Evolutionary conservation across 2,113 vertebrate genomes (phyloP), one percentile per base, ranked within the genome.

Genomic region (Coryphaenoides rupestris): DNA sequence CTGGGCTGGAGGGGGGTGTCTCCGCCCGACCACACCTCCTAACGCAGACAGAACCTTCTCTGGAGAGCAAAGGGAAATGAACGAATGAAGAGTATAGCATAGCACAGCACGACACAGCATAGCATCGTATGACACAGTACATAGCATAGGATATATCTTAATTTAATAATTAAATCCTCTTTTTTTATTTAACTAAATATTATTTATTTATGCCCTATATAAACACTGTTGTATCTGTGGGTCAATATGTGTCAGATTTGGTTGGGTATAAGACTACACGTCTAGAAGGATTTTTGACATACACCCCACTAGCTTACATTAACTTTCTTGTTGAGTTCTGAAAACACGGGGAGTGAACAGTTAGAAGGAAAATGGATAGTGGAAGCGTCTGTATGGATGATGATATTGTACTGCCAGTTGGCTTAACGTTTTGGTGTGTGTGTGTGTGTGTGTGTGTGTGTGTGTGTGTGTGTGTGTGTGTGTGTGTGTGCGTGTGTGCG

Each of bases 1-100:
- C 73, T 87, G 86, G 73, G 69, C 23, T 65, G 74, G 61, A 21
- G 78, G 76, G 55, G 78, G 73, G 19, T 84, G 78, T 68, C 60
- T 82, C 58, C 84, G 80, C 22, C 80, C 78, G 19, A 60, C 77
- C 61, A 84, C 76, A 63, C 56, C 70, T 62, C 22, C 72, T 47
- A 87, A 53, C 3, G 53, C 59, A 74, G 24, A 47, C 17, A 82
- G 65, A 63, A 79, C 65, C 7, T 84, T 70, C 46, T 78, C 84
- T 85, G n/a, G n/a, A 16, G 58, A 69, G 53, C 17, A 19, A 21
- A 54, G 9, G 52, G 21, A 21, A 19, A 54, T 19, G 12, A 54
- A 49, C n/a, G n/a, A n/a, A n/a, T n/a, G n/a, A 7, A 53, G 52
- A 16, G 2, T 54, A 12, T 54, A 52, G n/a, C 49, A 19, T n/a